phyloP scores from a whole-genome alignment of 2,113 vertebrate genomes.

The Grammomys dolichurus region DNA sequence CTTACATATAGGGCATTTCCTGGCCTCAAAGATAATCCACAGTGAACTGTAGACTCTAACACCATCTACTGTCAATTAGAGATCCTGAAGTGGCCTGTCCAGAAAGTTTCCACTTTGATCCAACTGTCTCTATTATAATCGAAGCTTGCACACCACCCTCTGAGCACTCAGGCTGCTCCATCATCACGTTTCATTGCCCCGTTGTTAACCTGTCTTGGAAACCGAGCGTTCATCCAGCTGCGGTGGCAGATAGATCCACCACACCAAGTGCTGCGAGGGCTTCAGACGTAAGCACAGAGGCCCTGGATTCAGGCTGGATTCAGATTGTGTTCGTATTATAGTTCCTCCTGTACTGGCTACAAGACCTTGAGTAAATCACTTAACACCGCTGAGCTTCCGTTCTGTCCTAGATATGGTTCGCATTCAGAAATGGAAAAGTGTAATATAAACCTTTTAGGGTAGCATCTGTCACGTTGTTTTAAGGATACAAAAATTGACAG shows the following conservation, averaged over 20 bases:
- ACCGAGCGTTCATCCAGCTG: background rate
- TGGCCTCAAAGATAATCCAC: background rate
- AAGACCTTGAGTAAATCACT: background rate
- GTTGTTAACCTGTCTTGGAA: background rate
- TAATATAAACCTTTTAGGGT: background rate
- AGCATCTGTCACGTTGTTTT: background rate
- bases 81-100: constrained; percentile 1
- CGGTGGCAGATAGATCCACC: background rate
- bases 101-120: background rate
- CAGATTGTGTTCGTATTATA: background rate
- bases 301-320: background rate
- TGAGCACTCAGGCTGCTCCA: background rate
- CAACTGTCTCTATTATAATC: background rate
- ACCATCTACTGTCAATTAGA: background rate
- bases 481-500: constrained; percentile 1
- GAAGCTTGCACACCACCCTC: background rate
- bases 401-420: background rate
- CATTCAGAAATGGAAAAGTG: background rate
- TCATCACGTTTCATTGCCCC: background rate
- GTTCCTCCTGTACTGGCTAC: background rate
- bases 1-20: background rate
- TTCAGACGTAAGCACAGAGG: background rate
- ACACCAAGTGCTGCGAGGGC: background rate
- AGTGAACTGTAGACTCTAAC: background rate
- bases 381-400: background rate